Conservation (phyloP, 2,797 vertebrate species). For the Pipistrellus nathusii region DNA sequence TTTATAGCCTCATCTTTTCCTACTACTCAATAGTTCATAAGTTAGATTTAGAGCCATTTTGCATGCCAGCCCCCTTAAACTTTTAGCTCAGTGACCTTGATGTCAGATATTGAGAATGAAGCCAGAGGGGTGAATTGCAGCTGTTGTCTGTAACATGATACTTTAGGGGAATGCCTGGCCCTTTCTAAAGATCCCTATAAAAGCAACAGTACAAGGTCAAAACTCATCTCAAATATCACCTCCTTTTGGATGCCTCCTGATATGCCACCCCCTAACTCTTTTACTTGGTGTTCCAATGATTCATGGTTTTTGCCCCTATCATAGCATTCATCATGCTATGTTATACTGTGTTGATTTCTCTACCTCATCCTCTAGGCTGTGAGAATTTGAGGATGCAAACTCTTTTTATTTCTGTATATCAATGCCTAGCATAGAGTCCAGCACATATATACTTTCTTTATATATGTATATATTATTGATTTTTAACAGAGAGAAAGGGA, state of each 20-base stretch:
- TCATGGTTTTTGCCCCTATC: conserved; percentile 31
- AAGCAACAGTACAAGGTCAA: conserved; percentile 75
- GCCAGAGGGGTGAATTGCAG: conserved; percentile 68
- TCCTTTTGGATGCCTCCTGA: conserved; percentile 53
- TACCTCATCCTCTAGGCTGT: background rate
- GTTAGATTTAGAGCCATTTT: conserved; percentile 68
- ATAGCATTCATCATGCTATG: conserved; percentile 44
- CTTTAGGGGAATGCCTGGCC: conserved; percentile 67
- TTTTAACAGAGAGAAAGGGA: too few species aligned
- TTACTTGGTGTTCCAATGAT: background rate
- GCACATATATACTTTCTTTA: background rate
- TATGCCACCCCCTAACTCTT: background rate
- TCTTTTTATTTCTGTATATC: conserved; percentile 40
- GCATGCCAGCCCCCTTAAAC: conserved; percentile 3
- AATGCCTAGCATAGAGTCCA: background rate
- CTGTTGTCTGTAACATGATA: conserved; percentile 76
- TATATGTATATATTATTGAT: too few species aligned
- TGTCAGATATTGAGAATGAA: conserved; percentile 61
- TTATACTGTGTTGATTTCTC: conserved; percentile 30
- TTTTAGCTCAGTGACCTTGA: conserved; percentile 65
- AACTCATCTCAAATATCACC: conserved; percentile 76
- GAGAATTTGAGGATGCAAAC: conserved; percentile 16
- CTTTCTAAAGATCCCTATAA: conserved; percentile 64
- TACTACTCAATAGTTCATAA: conserved; percentile 55
- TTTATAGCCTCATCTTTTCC: background rate